Evolutionary conservation across 2,113 vertebrate species (phyloP).

Genomic region (Poeciliopsis prolifica): DNA sequence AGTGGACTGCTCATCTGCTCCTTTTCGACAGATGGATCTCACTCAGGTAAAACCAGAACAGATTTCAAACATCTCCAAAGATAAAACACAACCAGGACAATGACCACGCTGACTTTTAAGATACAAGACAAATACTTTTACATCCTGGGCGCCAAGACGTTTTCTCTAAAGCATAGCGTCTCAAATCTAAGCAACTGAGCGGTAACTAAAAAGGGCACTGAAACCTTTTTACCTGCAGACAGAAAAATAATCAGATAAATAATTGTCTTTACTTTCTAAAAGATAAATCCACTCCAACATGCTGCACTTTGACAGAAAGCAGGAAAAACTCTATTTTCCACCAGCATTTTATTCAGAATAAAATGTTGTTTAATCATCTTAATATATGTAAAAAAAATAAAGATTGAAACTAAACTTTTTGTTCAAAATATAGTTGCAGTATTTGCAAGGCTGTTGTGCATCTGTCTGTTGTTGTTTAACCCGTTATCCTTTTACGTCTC

Average conservation of each 20-base stretch:
- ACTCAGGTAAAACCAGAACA: slow-evolving; percentile 81
- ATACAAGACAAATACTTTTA: neutral
- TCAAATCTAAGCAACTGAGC: too few relatives aligned
- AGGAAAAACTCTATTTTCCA: too few relatives aligned
- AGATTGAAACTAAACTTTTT: neutral
- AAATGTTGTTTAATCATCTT: too few relatives aligned
- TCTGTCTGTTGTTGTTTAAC: too few relatives aligned
- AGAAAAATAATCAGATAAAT: too few relatives aligned
- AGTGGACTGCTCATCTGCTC: slow-evolving; percentile 94
- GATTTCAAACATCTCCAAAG: neutral
- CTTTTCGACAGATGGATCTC: slow-evolving; percentile 88
- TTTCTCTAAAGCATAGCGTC: neutral
- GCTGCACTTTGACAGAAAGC: too few relatives aligned
- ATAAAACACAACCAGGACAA: neutral
- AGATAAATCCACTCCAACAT: too few relatives aligned
- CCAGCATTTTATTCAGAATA: too few relatives aligned
- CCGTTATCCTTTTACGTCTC: neutral
- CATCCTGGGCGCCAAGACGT: neutral
- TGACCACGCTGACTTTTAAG: neutral
- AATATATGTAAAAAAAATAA: too few relatives aligned
- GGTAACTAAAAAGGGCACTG: too few relatives aligned
- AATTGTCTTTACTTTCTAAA: neutral
- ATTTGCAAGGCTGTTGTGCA: too few relatives aligned
- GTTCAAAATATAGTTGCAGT: neutral
- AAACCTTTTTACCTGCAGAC: neutral